These are phyloP conservation scores for Carcinoscorpius rotundicauda DNA, from an alignment of 1,140 invertebrate species.

Conservation along the genomic window DNA sequence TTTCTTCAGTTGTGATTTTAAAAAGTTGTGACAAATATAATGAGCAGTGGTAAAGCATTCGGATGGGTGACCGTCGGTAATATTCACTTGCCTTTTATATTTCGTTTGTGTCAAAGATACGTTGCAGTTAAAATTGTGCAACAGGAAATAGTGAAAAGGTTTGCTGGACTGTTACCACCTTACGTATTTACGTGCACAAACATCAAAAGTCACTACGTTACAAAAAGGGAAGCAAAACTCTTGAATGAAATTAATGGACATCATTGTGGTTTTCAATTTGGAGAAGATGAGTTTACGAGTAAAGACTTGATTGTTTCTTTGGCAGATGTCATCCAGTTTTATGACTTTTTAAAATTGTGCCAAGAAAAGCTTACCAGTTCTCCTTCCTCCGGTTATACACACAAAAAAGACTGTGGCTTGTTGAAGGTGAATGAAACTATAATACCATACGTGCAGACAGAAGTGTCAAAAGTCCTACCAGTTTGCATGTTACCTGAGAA, in stretches of 20 bases:
- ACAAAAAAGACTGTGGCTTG: conserved; percentile 63
- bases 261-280: conserved; percentile 83
- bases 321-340: conserved; percentile 76
- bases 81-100: conserved; percentile 74
- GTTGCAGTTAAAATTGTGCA: conserved; percentile 85
- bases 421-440: conserved; percentile 87
- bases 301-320: conserved; percentile 81
- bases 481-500: conserved; percentile 89
- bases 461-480: conserved; percentile 73
- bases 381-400: conserved; percentile 43
- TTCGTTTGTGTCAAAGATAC: conserved; percentile 67
- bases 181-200: conserved; percentile 52
- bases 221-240: conserved; percentile 72
- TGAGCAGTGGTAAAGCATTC: conserved; percentile 65
- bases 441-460: conserved; percentile 78
- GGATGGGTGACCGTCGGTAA: conserved; percentile 78
- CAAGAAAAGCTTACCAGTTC: conserved; percentile 45
- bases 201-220: conserved; percentile 86
- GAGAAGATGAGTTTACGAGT: conserved; percentile 70
- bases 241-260: conserved; percentile 86
- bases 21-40: too few relatives aligned
- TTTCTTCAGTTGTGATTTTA: too few relatives aligned
- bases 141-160: conserved; percentile 54
- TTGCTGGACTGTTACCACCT: conserved; percentile 27
- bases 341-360: conserved; percentile 76